These are phyloP conservation scores for Zaprionus gabonicus DNA, from an alignment of 1,140 invertebrate species.

Conservation along the genomic window DNA sequence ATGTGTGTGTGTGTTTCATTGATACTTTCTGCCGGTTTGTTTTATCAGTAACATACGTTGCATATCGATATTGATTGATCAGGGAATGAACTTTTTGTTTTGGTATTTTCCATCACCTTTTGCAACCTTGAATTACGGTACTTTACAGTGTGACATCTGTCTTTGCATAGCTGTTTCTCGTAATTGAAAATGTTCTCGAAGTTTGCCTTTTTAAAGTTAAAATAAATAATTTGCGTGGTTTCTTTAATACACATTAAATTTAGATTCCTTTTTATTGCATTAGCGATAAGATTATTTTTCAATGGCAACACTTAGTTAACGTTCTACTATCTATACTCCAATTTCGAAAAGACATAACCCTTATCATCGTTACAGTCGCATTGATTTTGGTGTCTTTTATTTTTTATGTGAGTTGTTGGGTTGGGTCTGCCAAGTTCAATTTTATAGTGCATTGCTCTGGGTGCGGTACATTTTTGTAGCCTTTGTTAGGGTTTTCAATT, in stretches of 20 bases:
- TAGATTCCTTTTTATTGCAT: constrained; percentile 14
- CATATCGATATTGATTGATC: constrained; percentile 7
- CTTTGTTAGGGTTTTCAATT: background rate
- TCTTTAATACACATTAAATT: constrained; percentile 15
- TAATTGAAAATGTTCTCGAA: constrained; percentile 3
- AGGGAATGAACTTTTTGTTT: constrained; percentile 4
- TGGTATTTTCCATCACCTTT: constrained; percentile 1
- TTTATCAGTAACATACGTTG: background rate
- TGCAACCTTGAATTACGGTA: constrained; percentile 18
- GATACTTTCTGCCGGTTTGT: constrained; percentile 5
- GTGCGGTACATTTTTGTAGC: background rate
- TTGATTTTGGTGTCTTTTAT: constrained; percentile 6
- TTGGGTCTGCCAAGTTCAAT: constrained; percentile 9
- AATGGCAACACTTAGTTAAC: constrained; percentile 32
- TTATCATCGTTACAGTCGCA: constrained; percentile 16
- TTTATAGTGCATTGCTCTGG: constrained; percentile 2
- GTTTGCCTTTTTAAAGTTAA: background rate
- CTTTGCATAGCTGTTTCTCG: background rate
- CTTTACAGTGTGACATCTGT: constrained; percentile 11
- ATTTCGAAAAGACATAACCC: background rate
- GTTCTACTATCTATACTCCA: constrained; percentile 1
- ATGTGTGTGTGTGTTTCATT: constrained; percentile 31
- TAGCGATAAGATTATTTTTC: constrained; percentile 44
- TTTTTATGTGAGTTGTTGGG: background rate
- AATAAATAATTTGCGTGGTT: constrained; percentile 1